Evolutionary conservation across 2,888 invertebrate genomes (phyloP).

Genomic region (Nasonovia ribisnigri): DNA sequence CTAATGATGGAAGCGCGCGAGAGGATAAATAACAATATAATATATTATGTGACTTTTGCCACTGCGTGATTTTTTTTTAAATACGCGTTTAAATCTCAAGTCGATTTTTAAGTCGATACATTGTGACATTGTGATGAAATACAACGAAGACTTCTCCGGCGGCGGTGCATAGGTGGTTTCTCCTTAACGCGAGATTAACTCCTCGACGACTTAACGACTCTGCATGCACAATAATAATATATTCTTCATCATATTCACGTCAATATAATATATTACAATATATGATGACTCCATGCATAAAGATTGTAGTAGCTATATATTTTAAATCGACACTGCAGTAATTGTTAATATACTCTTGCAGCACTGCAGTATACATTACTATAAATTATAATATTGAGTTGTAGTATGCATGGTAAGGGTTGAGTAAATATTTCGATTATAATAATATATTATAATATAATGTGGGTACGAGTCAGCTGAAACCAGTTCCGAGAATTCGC

Average conservation of each 20-base stretch:
- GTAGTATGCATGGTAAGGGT: background rate
- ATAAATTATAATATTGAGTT: background rate
- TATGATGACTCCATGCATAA: background rate
- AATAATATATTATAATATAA: background rate
- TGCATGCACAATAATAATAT: background rate
- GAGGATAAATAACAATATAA: constrained; percentile 26
- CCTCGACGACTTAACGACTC: background rate
- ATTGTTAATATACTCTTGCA: background rate
- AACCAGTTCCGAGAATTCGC: constrained; percentile 22
- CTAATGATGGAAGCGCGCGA: constrained; percentile 51
- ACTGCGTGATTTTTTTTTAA: background rate
- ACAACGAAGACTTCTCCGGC: background rate
- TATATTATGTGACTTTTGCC: background rate
- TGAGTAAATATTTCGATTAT: background rate
- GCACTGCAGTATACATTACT: background rate
- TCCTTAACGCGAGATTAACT: background rate
- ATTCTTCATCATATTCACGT: background rate
- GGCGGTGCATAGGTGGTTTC: background rate
- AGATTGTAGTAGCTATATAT: background rate
- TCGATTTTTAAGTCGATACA: background rate
- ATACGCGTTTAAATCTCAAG: background rate
- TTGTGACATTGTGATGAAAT: background rate
- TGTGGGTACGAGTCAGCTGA: background rate
- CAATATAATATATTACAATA: background rate
- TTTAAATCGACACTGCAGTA: background rate